Percentiles rank a stretch among this genome's conserved stretches.
phyloP scores from a whole-genome alignment of 2,797 vertebrate species.

The Cottoperca gobio region DNA sequence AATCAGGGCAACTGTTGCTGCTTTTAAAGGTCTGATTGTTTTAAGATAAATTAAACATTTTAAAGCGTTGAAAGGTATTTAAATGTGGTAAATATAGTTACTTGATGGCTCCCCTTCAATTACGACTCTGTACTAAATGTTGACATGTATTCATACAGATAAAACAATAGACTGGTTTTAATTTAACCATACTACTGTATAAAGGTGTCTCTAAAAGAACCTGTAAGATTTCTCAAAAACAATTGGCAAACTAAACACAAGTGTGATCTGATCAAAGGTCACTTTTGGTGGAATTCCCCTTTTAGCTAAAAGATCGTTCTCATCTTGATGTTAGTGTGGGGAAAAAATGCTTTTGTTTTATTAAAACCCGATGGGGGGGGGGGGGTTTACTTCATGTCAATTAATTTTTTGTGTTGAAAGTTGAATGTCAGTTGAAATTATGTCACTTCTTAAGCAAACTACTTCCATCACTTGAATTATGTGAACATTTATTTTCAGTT shows the following conservation, averaged over 20 bases:
- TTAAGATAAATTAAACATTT: too few species aligned
- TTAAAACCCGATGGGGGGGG: slow-evolving; percentile 23
- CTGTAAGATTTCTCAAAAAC: too few species aligned
- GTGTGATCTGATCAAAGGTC: neutral
- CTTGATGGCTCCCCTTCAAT: neutral
- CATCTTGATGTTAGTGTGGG: slow-evolving; percentile 19
- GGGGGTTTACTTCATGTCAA: slow-evolving; percentile 13
- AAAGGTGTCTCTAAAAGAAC: neutral
- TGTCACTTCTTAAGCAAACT: slow-evolving; percentile 1
- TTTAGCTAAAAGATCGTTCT: neutral
- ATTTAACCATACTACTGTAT: neutral
- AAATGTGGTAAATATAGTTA: neutral
- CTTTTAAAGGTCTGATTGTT: too few species aligned
- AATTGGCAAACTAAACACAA: neutral
- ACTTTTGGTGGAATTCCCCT: slow-evolving; percentile 17
- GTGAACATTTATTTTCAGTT: too few species aligned
- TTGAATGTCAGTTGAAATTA: slow-evolving; percentile 9
- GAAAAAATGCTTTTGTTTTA: slow-evolving; percentile 17
- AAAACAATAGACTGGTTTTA: neutral
- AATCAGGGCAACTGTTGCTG: neutral
- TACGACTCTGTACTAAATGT: neutral
- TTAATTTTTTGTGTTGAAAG: slow-evolving; percentile 32
- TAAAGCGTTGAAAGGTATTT: slow-evolving; percentile 10
- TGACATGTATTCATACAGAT: neutral
- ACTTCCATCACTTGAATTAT: neutral